Evolutionary conservation across 1,140 invertebrate genomes (phyloP).

Genomic region (Penaeus indicus): DNA sequence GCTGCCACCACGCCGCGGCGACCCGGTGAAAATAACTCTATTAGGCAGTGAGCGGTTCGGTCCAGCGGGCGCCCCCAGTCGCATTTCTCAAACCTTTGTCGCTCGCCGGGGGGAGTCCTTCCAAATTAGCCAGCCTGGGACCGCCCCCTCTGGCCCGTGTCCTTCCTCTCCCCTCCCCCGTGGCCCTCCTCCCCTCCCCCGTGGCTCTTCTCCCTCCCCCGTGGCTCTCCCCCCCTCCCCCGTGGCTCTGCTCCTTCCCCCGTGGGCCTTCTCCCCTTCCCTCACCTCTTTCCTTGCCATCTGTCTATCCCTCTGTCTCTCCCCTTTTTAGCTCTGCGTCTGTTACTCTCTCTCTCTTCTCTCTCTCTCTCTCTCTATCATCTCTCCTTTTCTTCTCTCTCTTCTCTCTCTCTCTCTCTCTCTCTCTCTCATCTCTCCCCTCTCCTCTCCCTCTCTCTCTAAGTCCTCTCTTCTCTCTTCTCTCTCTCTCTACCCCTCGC

Average conservation of each 20-base stretch:
- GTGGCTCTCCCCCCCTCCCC: not conserved
- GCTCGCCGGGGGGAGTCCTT: constrained; percentile 19
- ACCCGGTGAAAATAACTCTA: constrained; percentile 54
- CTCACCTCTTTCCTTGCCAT: not conserved
- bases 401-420: not conserved
- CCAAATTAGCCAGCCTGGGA: constrained; percentile 32
- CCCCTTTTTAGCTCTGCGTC: too few species aligned
- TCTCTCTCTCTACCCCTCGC: too few species aligned
- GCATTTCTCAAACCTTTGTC: constrained; percentile 59
- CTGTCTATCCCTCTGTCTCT: not conserved
- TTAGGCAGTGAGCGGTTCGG: constrained; percentile 34
- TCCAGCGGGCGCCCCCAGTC: constrained; percentile 15
- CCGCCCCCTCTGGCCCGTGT: constrained; percentile 24
- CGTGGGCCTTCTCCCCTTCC: not conserved
- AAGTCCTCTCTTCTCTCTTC: not conserved
- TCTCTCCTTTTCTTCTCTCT: not conserved
- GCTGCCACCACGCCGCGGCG: constrained; percentile 17
- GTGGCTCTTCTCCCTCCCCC: not conserved
- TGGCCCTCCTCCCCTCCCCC: not conserved
- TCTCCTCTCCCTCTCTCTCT: too few species aligned
- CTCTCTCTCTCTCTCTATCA: not conserved
- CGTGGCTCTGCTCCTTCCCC: not conserved
- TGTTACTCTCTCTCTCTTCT: not conserved
- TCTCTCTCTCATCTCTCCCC: not conserved
- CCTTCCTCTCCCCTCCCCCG: not conserved